A percentile compares a stretch with the other conserved stretches of the same genome.
Conservation (phyloP, 2,113 vertebrate genomes). For the Anthoscopus minutus region DNA sequence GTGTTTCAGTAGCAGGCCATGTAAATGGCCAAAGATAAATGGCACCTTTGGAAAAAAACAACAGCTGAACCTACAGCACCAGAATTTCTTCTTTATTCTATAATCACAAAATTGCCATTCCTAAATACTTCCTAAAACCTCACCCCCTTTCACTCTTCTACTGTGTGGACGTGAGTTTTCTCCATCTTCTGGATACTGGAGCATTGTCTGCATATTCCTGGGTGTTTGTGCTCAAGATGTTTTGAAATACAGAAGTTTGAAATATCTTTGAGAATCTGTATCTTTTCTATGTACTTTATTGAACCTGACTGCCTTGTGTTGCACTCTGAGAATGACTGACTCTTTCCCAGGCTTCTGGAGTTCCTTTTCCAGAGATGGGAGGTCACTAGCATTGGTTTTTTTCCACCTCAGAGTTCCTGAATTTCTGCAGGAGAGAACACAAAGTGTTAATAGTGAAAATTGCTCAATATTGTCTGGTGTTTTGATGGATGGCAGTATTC, state of each 20-base stretch:
- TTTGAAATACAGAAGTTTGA: background rate
- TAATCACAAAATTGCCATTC: background rate
- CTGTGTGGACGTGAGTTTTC: background rate
- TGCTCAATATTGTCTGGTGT: background rate
- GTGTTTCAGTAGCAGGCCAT: background rate
- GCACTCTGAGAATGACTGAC: background rate
- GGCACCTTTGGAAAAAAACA: background rate
- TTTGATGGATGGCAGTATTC: background rate
- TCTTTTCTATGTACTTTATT: background rate
- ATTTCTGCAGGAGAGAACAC: background rate
- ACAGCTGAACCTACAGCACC: background rate
- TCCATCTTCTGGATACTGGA: background rate
- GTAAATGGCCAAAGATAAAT: background rate
- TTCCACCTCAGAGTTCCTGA: background rate
- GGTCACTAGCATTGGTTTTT: background rate
- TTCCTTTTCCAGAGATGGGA: background rate
- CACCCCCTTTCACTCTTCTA: background rate
- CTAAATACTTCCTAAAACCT: background rate
- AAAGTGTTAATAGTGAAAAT: background rate
- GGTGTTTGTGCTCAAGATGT: background rate
- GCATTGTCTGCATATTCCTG: background rate
- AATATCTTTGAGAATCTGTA: background rate
- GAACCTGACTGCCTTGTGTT: background rate
- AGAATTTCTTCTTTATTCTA: background rate
- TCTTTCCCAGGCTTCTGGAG: constrained; percentile 20